Conservation (phyloP, 2,113 vertebrate genomes). For the Pelmatolapia mariae region DNA sequence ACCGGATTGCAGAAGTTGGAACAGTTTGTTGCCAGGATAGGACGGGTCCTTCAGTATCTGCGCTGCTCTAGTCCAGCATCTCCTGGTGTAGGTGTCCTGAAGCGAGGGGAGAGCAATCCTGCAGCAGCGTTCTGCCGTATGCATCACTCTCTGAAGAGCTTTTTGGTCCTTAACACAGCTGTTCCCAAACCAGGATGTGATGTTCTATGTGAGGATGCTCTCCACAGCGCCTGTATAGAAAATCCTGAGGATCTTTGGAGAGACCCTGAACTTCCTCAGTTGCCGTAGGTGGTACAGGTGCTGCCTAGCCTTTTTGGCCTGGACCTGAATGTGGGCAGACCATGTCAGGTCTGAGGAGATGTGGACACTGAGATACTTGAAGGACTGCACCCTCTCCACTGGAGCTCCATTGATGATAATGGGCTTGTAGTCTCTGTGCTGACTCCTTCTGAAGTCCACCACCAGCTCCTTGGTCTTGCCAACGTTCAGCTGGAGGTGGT, state of each 20-base stretch:
- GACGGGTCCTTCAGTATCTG: not conserved
- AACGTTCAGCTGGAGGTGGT: not conserved
- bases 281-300: not conserved
- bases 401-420: not conserved
- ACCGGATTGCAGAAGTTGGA: not conserved
- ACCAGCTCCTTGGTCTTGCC: not conserved
- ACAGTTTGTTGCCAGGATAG: not conserved
- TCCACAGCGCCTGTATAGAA: not conserved
- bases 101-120: too few relatives aligned
- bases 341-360: not conserved
- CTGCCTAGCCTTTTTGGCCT: not conserved
- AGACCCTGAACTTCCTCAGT: not conserved
- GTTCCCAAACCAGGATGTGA: not conserved
- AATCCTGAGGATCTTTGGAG: not conserved
- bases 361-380: not conserved
- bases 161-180: not conserved
- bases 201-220: not conserved
- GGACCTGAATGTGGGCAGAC: not conserved
- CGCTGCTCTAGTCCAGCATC: too few relatives aligned
- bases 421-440: not conserved
- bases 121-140: accelerated
- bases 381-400: accelerated
- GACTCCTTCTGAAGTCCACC: not conserved
- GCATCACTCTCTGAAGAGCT: not conserved
- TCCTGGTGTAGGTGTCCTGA: too few relatives aligned